Base-by-base conservation (phyloP, 2,797 vertebrate genomes). In the Liparis tanakae region DNA sequence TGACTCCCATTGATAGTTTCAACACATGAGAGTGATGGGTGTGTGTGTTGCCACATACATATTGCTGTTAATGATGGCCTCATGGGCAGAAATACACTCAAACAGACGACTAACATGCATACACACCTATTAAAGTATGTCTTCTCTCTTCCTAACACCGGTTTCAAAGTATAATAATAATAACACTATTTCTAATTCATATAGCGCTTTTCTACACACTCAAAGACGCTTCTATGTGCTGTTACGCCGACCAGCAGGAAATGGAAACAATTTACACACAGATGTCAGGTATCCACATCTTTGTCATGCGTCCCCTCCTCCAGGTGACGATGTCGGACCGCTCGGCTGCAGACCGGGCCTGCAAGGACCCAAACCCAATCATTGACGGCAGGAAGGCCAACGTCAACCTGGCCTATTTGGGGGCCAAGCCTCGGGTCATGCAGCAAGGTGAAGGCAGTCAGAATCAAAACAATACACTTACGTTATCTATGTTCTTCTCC, bases 251-350 rank as follows among this genome's bases (percentile, higher is more conserved):
- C 6, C 43, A 18, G 34, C 37, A 48, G 15, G 17, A 30, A 67
- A 10, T 62, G 1, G 8, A 57, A 70, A 33, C 15, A n/a, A 15
- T 1, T 15, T 10, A 37, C 50, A 79, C 30, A 36, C 9, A 0
- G 17, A 10, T 9, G 34, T 76, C 25, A 73, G 5, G 33, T 17
- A 64, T 13, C 55, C 33, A 33, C 4, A 37, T 62, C 41, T 30
- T 5, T 76, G 18, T 51, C 20, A 53, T 17, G 22, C 34, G 85
- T 33, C 10, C 85, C 81, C 17, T 41, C 13, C 10, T 41, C 36
- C 91, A 99, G 98, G 98, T 99, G 90, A 99, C 98, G 34, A 99
- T 99, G 98, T 96, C 95, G n/a, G 98, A 99, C 88, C 95, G 98
- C 89, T 96, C 97, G 12, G 96, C 98, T 1, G 98, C 98, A 0